Conservation (phyloP, 2,888 invertebrate species). For the Chaetoderma sp. region DNA sequence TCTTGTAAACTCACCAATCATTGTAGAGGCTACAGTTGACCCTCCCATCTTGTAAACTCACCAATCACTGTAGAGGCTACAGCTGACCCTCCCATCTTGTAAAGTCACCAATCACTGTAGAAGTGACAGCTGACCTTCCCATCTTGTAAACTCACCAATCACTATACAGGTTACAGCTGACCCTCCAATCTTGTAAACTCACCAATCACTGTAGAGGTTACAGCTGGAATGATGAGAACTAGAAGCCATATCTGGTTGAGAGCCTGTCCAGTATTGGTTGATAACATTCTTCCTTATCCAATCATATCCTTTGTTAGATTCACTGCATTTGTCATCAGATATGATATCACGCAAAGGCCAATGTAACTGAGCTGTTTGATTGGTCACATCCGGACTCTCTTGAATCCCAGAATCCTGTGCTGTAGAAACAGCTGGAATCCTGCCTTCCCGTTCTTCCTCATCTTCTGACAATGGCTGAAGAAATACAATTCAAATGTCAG, state of each 20-base stretch:
- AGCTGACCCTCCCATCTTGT: not conserved
- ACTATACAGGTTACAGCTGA: constrained; percentile 33
- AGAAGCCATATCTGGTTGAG: constrained; percentile 6
- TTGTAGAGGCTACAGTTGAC: constrained; percentile 5
- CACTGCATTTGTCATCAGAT: constrained; percentile 31
- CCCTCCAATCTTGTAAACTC: no score
- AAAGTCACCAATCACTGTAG: constrained; percentile 39
- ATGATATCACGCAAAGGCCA: not conserved
- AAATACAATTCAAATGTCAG: no score
- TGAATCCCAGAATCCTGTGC: constrained; percentile 1
- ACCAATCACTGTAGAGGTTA: constrained; percentile 40
- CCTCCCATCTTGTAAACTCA: constrained; percentile 15
- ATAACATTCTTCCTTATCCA: constrained; percentile 55
- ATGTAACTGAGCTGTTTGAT: constrained; percentile 4
- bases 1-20: constrained; percentile 25
- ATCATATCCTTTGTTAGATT: constrained; percentile 34
- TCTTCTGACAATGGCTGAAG: constrained; percentile 41
- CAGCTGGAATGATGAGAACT: constrained; percentile 27
- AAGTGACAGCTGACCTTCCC: constrained; percentile 3
- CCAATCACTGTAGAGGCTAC: constrained; percentile 22
- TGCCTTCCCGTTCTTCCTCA: constrained; percentile 23
- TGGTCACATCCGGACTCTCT: constrained; percentile 8
- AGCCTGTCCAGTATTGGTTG: constrained; percentile 60
- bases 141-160: constrained; percentile 34
- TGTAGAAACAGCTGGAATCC: no score